Base-by-base conservation (phyloP, 2,888 invertebrate genomes). In the Drosophila atripex region DNA sequence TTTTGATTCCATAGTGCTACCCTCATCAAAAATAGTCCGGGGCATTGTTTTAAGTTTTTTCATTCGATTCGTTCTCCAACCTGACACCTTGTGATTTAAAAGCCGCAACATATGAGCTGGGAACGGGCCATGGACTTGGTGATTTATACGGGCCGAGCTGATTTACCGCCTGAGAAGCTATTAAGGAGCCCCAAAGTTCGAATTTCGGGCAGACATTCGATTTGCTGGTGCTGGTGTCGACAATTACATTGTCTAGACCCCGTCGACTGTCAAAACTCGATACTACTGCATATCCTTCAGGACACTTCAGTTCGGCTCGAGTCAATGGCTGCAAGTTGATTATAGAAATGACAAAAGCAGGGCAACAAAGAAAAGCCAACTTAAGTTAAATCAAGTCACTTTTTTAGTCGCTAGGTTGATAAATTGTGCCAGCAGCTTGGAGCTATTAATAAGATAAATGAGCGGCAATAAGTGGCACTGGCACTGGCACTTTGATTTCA, bases 71-170 rank as follows among this genome's bases (percentile, higher is more conserved):
- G 16, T 32, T 32, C 54, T 38, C 41, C 55, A 63, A 41, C 70
- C 60, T 80, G 88, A 87, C 82, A 87, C 82, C 82, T 77, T 76
- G 79, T 83, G 82, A 83, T 83, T 83, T 83, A 83, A 82, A 87
- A 73, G 86, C 70, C 70, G 77, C 87, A 82, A 83, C 72, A 77
- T 73, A 71, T 61, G 64, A 66, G 70, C 71, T 47, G 73, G 78
- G 84, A 71, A 65, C 69, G 39, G 9, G 39, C 55, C 70, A 63
- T 69, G 73, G 65, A 52, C 80, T 38, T 30, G 43, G 61, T 83
- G 82, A 83, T 83, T 83, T 83, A 83, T 87, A 65, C 50, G 52
- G 57, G 55, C 53, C 75, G 59, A 57, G 55, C 83, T 82, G 87
- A 78, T 86, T 78, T 80, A 78, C 73, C 64, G 80, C 84, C 56